Conservation (phyloP, 1,140 invertebrate genomes). For the Mercenaria mercenaria region DNA sequence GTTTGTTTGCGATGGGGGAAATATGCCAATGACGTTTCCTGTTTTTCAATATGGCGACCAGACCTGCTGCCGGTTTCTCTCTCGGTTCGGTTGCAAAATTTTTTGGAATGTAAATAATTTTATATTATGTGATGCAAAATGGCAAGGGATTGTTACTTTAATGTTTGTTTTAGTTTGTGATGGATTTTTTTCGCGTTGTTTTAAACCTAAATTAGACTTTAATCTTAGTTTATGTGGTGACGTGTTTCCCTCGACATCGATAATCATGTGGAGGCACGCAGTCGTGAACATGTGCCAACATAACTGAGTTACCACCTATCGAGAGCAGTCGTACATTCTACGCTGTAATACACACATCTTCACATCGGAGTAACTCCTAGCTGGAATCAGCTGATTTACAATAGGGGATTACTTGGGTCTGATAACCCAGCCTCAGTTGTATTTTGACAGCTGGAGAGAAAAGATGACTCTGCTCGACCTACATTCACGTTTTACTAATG, state of each 20-base stretch:
- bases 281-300: slow-evolving; percentile 81
- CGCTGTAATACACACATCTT: slow-evolving; percentile 71
- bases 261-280: slow-evolving; percentile 80
- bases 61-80: slow-evolving; percentile 74
- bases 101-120: slow-evolving; percentile 72
- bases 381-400: slow-evolving; percentile 72
- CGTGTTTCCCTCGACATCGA: slow-evolving; percentile 74
- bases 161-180: slow-evolving; percentile 46
- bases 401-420: slow-evolving; percentile 46
- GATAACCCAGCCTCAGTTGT: slow-evolving; percentile 55
- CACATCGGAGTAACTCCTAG: slow-evolving; percentile 69
- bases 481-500: slow-evolving; percentile 79
- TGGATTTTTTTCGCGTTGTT: slow-evolving; percentile 47
- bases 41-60: slow-evolving; percentile 83
- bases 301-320: slow-evolving; percentile 73
- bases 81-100: slow-evolving; percentile 69
- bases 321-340: slow-evolving; percentile 70
- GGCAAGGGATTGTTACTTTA: slow-evolving; percentile 52
- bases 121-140: slow-evolving; percentile 65
- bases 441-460: slow-evolving; percentile 67
- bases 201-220: slow-evolving; percentile 37
- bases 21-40: slow-evolving; percentile 67
- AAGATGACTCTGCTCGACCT: slow-evolving; percentile 84
- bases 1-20: slow-evolving; percentile 65
- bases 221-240: slow-evolving; percentile 63